Percentiles rank a stretch among this genome's conserved stretches.
phyloP scores from a whole-genome alignment of 64 coral and sea anemone species.

The Stylophora pistillata region DNA sequence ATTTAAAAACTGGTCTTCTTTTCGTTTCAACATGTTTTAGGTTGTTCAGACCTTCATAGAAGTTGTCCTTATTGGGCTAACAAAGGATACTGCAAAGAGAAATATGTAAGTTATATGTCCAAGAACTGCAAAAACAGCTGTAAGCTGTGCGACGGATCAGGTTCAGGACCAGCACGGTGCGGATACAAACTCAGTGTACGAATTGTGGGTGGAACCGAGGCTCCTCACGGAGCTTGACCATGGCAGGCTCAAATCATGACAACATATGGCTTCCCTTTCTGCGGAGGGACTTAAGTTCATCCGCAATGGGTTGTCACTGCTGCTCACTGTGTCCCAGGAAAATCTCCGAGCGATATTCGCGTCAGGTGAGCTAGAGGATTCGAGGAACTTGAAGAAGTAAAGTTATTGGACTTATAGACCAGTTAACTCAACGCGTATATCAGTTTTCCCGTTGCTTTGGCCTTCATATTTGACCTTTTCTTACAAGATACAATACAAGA shows the following conservation, averaged over 20 bases:
- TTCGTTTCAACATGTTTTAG: constrained; percentile 8
- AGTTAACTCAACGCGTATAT: too few relatives aligned
- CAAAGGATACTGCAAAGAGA: constrained; percentile 19
- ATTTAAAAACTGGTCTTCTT: too few relatives aligned
- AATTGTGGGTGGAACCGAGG: constrained; percentile 68
- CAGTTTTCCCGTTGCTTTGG: too few relatives aligned
- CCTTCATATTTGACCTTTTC: too few relatives aligned
- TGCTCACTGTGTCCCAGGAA: constrained; percentile 47
- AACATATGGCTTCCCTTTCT: constrained; percentile 48
- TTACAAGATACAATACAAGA: too few relatives aligned
- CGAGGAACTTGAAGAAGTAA: too few relatives aligned
- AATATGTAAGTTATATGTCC: constrained; percentile 8
- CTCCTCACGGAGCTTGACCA: constrained; percentile 53
- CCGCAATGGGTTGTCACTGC: constrained; percentile 69
- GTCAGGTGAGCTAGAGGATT: constrained; percentile 22
- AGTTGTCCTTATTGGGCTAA: not conserved
- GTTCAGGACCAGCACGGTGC: constrained; percentile 27
- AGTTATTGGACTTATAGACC: too few relatives aligned
- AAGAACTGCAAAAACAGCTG: constrained; percentile 50
- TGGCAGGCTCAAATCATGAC: constrained; percentile 68
- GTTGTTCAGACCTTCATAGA: not conserved
- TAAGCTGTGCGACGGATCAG: constrained; percentile 5
- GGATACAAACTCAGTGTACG: constrained; percentile 35
- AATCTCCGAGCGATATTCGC: not conserved
- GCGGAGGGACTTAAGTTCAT: constrained; percentile 64